These are phyloP conservation scores for Hirundichthys speculiger DNA, from an alignment of 2,113 vertebrate genomes.

Conservation along the genomic window DNA sequence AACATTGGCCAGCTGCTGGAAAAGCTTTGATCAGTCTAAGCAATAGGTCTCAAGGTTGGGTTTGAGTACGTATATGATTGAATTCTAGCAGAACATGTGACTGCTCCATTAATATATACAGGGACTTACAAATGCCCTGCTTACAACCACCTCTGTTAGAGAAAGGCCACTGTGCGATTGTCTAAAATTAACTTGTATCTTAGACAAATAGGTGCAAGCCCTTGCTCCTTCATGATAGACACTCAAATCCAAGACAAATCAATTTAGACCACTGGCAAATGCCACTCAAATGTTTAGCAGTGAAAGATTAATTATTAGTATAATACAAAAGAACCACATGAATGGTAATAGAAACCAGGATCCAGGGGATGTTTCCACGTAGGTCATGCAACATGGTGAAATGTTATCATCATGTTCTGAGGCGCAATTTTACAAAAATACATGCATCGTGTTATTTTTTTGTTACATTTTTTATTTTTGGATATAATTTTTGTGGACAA, in stretches of 20 bases:
- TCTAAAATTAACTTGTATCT: constrained; percentile 72
- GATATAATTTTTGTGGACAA: constrained; percentile 69
- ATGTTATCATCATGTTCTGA: constrained; percentile 65
- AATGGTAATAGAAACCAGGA: constrained; percentile 64
- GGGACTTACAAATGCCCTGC: constrained; percentile 56
- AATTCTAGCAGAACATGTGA: constrained; percentile 56
- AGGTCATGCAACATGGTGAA: constrained; percentile 75
- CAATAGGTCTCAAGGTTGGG: constrained; percentile 50
- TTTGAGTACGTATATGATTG: constrained; percentile 45
- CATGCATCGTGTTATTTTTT: constrained; percentile 70
- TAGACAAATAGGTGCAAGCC: constrained; percentile 57
- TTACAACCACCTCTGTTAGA: constrained; percentile 67
- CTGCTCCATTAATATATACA: constrained; percentile 45
- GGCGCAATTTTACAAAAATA: constrained; percentile 76
- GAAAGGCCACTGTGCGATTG: constrained; percentile 84
- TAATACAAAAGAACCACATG: constrained; percentile 62
- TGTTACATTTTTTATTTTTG: constrained; percentile 42
- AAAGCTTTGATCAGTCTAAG: constrained; percentile 45
- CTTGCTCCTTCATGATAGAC: constrained; percentile 60
- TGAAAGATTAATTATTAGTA: constrained; percentile 54
- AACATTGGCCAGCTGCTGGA: constrained; percentile 55
- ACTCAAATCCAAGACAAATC: constrained; percentile 53
- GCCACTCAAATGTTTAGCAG: constrained; percentile 62
- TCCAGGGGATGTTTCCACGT: constrained; percentile 69
- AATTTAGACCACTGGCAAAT: constrained; percentile 58